Evolutionary conservation across 2,113 vertebrate genomes (phyloP), one percentile per base, ranked within the genome.

Genomic region (Heterotilapia buettikoferi): DNA sequence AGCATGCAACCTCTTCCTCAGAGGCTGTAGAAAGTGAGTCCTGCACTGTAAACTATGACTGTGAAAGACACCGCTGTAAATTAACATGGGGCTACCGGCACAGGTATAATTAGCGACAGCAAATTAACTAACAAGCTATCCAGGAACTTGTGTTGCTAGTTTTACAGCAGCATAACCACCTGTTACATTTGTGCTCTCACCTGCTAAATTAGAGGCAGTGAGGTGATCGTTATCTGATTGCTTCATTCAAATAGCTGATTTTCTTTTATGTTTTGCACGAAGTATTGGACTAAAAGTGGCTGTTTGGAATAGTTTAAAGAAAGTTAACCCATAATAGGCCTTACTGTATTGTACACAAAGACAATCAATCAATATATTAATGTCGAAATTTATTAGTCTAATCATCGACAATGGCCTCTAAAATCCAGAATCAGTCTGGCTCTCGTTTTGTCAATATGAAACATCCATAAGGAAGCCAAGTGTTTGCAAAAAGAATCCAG

Each of bases 11-110:
- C 29, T 38, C 82, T 61, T 82, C 89, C 90, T 85, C 83, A 53
- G 82, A 90, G 92, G 45, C 80, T 93, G 86, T 90, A 88, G 88
- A 76, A 73, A 66, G 38, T 53, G 80, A 84, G 91, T 50, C 71
- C 82, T 80, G 91, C 89, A 66, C 53, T 73, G 87, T 82, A 83
- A 52, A 78, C 45, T 33, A n/a, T 45, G 68, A 45, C 68, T 47
- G 14, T 82, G 81, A 52, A 7, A 78, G 11, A 31, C 45, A 78
- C 18, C 13, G 73, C 45, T 50, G 26, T 52, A 78, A 52, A 50
- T 52, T 50, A 50, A 50, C 26, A 19, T 50, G 26, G 6, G 68
- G 45, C 71, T 78, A 78, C 19, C 45, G 59, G 86, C 88, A 50
- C 4, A 1, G 16, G 16, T 78, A 50, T 50, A 19, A 19, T 47